phyloP scores from a whole-genome alignment of 2,113 vertebrate genomes.

The Upupa epops region DNA sequence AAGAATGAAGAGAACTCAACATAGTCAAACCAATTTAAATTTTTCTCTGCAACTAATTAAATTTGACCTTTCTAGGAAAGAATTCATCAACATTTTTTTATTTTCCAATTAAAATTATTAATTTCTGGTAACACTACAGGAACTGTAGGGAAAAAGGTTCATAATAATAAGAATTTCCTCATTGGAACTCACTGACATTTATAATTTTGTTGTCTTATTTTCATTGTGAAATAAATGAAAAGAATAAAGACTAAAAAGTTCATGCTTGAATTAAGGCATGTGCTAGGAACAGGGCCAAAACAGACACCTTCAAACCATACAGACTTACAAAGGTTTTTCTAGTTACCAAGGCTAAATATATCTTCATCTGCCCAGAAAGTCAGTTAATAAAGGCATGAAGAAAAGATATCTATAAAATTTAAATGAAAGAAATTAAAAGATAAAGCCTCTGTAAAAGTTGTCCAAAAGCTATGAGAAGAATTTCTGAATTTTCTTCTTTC shows the following conservation, averaged over 20 bases:
- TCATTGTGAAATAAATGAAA: background rate
- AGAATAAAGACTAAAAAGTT: constrained; percentile 14
- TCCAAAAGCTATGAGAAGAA: background rate
- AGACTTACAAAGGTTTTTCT: background rate
- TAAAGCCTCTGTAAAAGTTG: background rate
- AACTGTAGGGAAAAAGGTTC: background rate
- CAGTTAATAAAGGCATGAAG: background rate
- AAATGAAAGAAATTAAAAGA: background rate
- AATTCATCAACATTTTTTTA: background rate
- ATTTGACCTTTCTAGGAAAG: background rate
- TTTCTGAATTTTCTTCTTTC: too few relatives aligned
- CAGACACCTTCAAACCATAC: background rate
- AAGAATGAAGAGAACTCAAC: background rate
- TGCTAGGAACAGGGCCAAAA: background rate
- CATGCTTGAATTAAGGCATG: background rate
- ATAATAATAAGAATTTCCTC: background rate
- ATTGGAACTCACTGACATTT: background rate
- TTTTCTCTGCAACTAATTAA: background rate
- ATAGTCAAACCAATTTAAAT: background rate
- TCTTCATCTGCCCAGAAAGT: background rate
- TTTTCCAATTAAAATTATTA: background rate
- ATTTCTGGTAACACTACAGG: background rate
- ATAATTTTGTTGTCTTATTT: background rate
- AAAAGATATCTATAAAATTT: background rate
- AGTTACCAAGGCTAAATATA: background rate